phyloP scores from a whole-genome alignment of 2,113 vertebrate genomes.

The Cariama cristata region DNA sequence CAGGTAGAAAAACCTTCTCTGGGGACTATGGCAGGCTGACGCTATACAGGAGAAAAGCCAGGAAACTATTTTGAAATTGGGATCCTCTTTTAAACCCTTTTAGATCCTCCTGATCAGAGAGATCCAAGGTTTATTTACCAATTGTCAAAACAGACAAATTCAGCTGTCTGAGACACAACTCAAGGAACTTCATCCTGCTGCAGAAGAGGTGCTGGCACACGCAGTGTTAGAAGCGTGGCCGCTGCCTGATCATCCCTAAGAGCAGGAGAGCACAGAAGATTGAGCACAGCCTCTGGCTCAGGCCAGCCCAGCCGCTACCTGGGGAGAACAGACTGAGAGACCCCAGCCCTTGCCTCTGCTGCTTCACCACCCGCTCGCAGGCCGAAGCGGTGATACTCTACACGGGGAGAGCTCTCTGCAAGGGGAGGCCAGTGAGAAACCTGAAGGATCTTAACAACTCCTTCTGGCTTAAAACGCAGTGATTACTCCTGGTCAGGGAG shows the following conservation, averaged over 20 bases:
- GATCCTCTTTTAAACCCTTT: neutral
- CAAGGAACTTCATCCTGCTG: neutral
- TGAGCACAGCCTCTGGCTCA: neutral
- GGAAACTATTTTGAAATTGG: neutral
- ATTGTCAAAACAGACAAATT: neutral
- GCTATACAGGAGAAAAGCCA: neutral
- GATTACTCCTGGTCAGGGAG: neutral
- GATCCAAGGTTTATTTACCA: neutral
- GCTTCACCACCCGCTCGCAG: neutral
- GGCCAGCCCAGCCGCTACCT: neutral
- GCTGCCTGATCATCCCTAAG: no score
- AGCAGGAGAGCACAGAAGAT: neutral
- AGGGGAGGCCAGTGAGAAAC: neutral
- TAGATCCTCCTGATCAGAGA: neutral
- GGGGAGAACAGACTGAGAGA: neutral
- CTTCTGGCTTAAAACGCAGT: neutral
- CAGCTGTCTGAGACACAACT: neutral
- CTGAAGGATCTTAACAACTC: neutral
- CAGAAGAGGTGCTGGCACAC: neutral
- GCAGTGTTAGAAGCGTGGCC: accelerated
- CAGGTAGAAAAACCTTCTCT: neutral
- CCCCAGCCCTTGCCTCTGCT: accelerated
- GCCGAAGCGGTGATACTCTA: neutral
- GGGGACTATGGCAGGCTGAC: neutral
- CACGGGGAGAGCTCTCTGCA: neutral